A percentile compares a stretch with the other conserved stretches of the same genome.
phyloP scores from a whole-genome alignment of 2,888 invertebrate species.

The Nowickia ferox region DNA sequence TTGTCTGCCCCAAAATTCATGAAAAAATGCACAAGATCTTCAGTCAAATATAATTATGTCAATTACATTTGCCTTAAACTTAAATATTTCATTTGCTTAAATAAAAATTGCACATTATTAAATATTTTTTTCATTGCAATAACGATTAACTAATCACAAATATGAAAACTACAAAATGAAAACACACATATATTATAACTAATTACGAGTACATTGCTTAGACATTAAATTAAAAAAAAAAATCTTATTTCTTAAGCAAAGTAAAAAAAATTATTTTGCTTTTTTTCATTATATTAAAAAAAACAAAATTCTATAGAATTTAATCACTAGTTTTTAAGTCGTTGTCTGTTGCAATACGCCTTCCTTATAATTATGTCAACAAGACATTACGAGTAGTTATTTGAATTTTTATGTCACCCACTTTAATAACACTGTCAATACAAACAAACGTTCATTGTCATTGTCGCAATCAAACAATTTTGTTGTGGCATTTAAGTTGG shows the following conservation, averaged over 20 bases:
- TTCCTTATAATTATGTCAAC: slow-evolving; percentile 10
- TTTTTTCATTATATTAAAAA: slow-evolving; percentile 1
- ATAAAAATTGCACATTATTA: slow-evolving; percentile 66
- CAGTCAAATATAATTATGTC: slow-evolving; percentile 21
- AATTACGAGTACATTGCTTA: slow-evolving; percentile 59
- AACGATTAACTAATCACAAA: slow-evolving; percentile 35
- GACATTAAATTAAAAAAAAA: slow-evolving; percentile 9
- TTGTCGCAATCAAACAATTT: slow-evolving; percentile 20
- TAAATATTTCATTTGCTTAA: slow-evolving; percentile 46
- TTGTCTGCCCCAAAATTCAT: no score
- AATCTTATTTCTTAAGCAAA: slow-evolving; percentile 35
- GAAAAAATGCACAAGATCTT: no score
- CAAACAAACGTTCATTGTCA: slow-evolving; percentile 37
- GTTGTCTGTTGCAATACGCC: slow-evolving; percentile 30
- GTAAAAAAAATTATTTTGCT: not conserved
- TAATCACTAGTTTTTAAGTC: slow-evolving; percentile 58
- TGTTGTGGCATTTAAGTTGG: slow-evolving; percentile 43
- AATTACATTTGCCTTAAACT: slow-evolving; percentile 27
- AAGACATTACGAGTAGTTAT: slow-evolving; percentile 40
- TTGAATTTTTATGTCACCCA: slow-evolving; percentile 41
- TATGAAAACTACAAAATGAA: slow-evolving; percentile 50
- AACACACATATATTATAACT: slow-evolving; percentile 36
- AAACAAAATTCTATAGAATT: slow-evolving; percentile 41
- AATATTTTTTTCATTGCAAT: slow-evolving; percentile 59
- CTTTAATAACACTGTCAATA: slow-evolving; percentile 43